Base-by-base conservation (phyloP, 2,888 invertebrate genomes). In the Synergus umbraculus region DNA sequence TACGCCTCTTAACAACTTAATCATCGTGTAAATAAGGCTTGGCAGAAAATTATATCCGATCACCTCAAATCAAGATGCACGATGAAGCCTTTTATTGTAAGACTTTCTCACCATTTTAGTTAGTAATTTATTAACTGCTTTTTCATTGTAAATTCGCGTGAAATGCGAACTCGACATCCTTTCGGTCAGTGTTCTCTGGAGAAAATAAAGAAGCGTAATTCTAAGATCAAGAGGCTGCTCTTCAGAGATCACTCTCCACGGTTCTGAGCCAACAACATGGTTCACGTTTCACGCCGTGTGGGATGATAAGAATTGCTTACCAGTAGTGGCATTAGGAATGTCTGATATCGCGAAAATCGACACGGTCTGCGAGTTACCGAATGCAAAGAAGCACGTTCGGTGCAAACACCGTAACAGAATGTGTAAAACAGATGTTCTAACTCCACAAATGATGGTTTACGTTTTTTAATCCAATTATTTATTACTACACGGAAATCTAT, bases 1-100 rank as follows among this genome's bases (percentile, higher is more conserved):
- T 60, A 60, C 60, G 22, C 60, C 60, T 60, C 60, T 60, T 60
- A 60, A 60, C 60, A 60, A 60, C 60, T 60, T 22, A 60, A 60
- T 60, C 60, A 60, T 60, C 60, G 22, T 60, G 60, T 22, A 22
- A 60, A 60, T 22, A 60, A 60, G 60, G 22, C 22, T 60, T 18
- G 60, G 60, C 12, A 60, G 60, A 60, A 60, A 60, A 60, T 60
- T 60, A 22, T 60, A 18, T 60, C 22, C 22, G 12, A 60, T 60
- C 60, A 60, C 60, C 60, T 60, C 12, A 60, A 60, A 60, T 60
- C 22, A 60, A 60, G 60, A 60, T 60, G 22, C 60, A 60, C 22
- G 60, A 10, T 22, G 60, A 22, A 22, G 12, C 3, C 60, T 60
- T 60, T 22, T 22, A 22, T 22, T 60, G 60, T 58, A 60, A 22